Percentiles rank a stretch among this genome's conserved stretches.
These are phyloP conservation scores for Chironomus riparius DNA, from an alignment of 2,888 invertebrate species.

Conservation along the genomic window DNA sequence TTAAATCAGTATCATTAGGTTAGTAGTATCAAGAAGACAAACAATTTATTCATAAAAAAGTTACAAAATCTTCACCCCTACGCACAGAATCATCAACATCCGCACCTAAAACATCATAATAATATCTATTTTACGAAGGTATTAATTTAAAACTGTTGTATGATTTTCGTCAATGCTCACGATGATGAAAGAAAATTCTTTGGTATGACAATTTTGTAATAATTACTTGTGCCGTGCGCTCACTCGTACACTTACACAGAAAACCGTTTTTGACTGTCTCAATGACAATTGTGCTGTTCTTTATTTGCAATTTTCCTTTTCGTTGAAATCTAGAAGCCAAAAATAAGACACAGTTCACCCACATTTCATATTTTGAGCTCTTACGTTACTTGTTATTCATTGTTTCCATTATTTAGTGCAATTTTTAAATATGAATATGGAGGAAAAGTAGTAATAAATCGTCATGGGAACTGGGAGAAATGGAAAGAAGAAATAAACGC, in stretches of 20 bases:
- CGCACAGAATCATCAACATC: not conserved
- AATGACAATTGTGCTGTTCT: not conserved
- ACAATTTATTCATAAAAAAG: not conserved
- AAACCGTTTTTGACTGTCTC: not conserved
- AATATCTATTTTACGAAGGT: not conserved
- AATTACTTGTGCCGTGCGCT: not conserved
- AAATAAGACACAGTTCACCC: not conserved
- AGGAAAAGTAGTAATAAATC: not conserved
- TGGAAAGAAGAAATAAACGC: not conserved
- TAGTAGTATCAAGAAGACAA: not conserved
- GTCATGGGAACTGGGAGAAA: conserved; percentile 5
- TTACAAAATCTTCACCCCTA: too few relatives aligned
- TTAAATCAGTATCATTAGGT: not conserved
- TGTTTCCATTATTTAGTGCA: too few relatives aligned
- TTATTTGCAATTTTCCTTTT: not conserved
- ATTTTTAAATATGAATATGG: too few relatives aligned
- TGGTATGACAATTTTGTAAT: not conserved
- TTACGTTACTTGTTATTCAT: not conserved
- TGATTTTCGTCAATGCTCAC: not conserved
- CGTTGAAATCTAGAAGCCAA: conserved; percentile 1
- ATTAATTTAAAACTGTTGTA: not conserved
- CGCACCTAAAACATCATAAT: not conserved
- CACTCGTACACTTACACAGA: not conserved
- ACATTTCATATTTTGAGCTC: not conserved
- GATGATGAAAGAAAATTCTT: not conserved